These are phyloP conservation scores for Arremon aurantiirostris DNA, from an alignment of 2,797 vertebrate genomes.

Conservation along the genomic window DNA sequence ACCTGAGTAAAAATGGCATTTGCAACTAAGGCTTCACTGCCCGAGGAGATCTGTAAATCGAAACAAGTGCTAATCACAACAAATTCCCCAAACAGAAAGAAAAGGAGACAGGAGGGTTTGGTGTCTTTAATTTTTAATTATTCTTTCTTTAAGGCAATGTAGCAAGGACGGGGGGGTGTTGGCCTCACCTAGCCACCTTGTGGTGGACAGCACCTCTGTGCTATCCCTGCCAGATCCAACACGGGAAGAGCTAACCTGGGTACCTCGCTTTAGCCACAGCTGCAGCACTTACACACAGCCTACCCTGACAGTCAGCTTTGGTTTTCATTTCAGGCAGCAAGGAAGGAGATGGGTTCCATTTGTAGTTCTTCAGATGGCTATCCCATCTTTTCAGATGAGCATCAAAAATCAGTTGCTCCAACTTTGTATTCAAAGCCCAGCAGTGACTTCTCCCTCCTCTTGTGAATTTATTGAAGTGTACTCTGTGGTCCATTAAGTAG, in stretches of 20 bases:
- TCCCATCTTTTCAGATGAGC: background rate
- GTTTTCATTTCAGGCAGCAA: background rate
- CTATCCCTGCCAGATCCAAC: background rate
- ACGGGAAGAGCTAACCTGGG: background rate
- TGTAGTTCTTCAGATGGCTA: background rate
- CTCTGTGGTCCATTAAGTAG: background rate
- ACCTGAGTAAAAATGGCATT: background rate
- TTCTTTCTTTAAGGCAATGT: background rate
- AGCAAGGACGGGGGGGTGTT: background rate
- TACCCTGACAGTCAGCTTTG: background rate
- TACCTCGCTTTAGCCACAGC: background rate
- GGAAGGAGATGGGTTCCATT: background rate
- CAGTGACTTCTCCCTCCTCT: background rate
- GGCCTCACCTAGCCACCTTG: conserved; percentile 21
- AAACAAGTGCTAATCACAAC: background rate
- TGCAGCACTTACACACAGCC: background rate
- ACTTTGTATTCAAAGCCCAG: background rate
- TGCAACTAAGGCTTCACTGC: background rate
- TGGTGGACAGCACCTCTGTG: background rate
- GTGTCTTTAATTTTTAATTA: background rate
- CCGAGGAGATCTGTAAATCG: background rate
- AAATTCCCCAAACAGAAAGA: background rate
- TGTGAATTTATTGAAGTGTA: background rate
- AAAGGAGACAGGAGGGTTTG: background rate
- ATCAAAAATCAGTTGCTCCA: background rate